These are phyloP conservation scores for Hyphantria cunea DNA, from an alignment of 1,140 invertebrate genomes.

Conservation along the genomic window DNA sequence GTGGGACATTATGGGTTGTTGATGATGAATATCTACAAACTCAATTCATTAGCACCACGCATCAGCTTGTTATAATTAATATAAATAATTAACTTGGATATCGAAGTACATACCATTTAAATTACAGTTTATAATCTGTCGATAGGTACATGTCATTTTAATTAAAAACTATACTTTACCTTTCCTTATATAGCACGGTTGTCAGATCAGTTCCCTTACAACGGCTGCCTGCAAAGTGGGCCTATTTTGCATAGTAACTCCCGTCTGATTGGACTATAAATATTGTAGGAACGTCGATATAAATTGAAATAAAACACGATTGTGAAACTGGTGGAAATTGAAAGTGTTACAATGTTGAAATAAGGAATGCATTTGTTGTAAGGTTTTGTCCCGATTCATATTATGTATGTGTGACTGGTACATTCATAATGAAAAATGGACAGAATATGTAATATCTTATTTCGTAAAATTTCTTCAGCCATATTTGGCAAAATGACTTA, in stretches of 20 bases:
- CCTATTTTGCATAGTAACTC: neutral
- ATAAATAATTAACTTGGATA: neutral
- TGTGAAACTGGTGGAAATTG: neutral
- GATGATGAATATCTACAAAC: too few relatives aligned
- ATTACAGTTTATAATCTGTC: neutral
- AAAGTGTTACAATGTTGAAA: neutral
- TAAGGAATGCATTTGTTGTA: too few relatives aligned
- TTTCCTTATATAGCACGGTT: neutral
- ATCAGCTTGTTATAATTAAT: neutral
- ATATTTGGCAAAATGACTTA: too few relatives aligned
- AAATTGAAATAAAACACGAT: neutral
- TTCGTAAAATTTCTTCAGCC: too few relatives aligned
- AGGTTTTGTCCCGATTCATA: too few relatives aligned
- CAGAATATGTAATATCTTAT: too few relatives aligned
- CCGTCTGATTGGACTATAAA: neutral
- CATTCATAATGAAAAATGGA: too few relatives aligned
- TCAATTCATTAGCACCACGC: neutral
- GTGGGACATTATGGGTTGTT: too few relatives aligned
- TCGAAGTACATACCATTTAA: too few relatives aligned
- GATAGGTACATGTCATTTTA: neutral
- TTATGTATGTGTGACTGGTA: too few relatives aligned
- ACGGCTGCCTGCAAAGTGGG: neutral
- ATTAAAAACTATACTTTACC: neutral
- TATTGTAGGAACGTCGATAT: neutral
- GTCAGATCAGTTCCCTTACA: too few relatives aligned